These are phyloP conservation scores for Platanista minor DNA, from an alignment of 2,113 vertebrate species.

Conservation along the genomic window DNA sequence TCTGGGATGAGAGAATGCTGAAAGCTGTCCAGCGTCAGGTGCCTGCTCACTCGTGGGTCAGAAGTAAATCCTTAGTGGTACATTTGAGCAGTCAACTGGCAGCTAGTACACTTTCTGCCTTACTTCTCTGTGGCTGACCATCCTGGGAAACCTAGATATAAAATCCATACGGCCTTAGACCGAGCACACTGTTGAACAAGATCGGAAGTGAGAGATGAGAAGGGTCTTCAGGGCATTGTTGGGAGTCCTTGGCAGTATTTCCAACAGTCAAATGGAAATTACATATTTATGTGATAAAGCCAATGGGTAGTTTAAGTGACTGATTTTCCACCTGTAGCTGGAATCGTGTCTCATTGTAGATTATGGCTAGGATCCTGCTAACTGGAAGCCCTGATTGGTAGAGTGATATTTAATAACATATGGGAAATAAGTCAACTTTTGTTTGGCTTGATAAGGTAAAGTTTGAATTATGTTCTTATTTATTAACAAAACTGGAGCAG, in stretches of 20 bases:
- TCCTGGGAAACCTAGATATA: neutral
- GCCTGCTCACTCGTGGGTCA: neutral
- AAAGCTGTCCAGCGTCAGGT: neutral
- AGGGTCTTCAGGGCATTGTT: neutral
- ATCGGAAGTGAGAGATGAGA: neutral
- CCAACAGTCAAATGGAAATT: neutral
- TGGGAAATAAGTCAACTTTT: neutral
- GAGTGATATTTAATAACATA: neutral
- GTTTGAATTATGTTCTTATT: neutral
- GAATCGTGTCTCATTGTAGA: neutral
- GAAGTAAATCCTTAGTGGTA: neutral
- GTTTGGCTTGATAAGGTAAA: neutral
- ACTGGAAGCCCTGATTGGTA: neutral
- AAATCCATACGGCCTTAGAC: neutral
- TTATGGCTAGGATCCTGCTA: neutral
- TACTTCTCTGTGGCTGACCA: neutral
- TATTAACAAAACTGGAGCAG: neutral
- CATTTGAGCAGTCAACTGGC: neutral
- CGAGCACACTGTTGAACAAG: neutral
- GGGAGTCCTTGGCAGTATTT: neutral
- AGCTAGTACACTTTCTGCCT: neutral
- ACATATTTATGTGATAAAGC: neutral
- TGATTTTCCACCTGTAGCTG: neutral
- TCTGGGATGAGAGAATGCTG: neutral
- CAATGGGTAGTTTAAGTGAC: neutral